Evolutionary conservation across 2,888 invertebrate genomes (phyloP).

Genomic region (Diarsia rubi): DNA sequence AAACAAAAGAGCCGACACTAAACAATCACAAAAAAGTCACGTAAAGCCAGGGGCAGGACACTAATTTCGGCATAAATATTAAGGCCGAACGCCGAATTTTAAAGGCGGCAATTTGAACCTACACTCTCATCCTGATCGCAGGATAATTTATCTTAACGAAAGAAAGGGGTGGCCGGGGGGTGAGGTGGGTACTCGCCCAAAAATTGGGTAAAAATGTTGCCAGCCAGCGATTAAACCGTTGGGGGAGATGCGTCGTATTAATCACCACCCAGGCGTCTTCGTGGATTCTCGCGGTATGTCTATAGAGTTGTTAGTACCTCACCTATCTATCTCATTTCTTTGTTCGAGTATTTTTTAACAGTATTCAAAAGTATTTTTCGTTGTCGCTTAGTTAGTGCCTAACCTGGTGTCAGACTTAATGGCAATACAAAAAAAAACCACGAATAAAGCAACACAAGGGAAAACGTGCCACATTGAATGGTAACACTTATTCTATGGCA

Average conservation of each 20-base stretch:
- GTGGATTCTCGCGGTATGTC: slow-evolving; percentile 82
- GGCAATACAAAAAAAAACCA: too few species aligned
- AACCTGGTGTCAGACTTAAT: too few species aligned
- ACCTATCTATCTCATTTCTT: background rate
- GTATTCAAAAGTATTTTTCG: background rate
- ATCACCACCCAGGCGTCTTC: slow-evolving; percentile 90
- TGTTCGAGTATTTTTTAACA: background rate
- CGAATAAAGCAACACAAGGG: too few species aligned
- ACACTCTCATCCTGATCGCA: slow-evolving; percentile 91
- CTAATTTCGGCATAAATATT: slow-evolving; percentile 86
- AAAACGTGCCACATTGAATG: too few species aligned
- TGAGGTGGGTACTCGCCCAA: slow-evolving; percentile 81
- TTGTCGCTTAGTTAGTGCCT: too few species aligned
- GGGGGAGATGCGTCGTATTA: slow-evolving; percentile 91
- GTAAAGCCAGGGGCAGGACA: slow-evolving; percentile 72
- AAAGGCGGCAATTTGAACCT: slow-evolving; percentile 91
- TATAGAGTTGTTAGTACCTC: slow-evolving; percentile 74
- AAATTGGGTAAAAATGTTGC: slow-evolving; percentile 91
- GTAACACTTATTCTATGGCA: too few species aligned
- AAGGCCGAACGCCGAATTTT: slow-evolving; percentile 89
- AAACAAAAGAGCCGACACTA: slow-evolving; percentile 48
- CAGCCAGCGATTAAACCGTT: slow-evolving; percentile 90
- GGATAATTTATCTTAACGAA: slow-evolving; percentile 91
- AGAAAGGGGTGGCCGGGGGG: slow-evolving; percentile 88
- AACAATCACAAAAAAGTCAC: slow-evolving; percentile 72